These are phyloP conservation scores for Tyto alba DNA, from an alignment of 2,113 vertebrate genomes.

Conservation along the genomic window DNA sequence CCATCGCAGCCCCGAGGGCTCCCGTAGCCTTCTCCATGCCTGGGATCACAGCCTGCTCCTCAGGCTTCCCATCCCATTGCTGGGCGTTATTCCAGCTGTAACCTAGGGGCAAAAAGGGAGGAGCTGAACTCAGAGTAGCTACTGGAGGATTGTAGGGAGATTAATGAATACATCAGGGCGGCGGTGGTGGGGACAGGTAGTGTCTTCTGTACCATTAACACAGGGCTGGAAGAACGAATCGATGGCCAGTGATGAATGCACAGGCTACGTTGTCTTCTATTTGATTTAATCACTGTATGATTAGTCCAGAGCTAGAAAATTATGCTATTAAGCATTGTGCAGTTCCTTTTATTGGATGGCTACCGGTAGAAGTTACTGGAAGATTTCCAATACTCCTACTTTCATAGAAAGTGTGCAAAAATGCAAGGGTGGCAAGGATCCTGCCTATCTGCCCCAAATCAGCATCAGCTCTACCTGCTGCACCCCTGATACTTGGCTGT, in stretches of 20 bases:
- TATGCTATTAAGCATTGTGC: not conserved
- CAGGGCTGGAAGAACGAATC: not conserved
- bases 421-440: not conserved
- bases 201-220: not conserved
- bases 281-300: constrained; percentile 19
- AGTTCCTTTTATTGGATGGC: not conserved
- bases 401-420: not conserved
- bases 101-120: accelerated
- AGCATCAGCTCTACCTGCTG: not conserved
- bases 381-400: not conserved
- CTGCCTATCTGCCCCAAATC: not conserved
- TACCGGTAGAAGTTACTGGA: not conserved
- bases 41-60: not conserved
- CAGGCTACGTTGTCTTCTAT: not conserved
- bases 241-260: not conserved
- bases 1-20: not conserved
- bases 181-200: not conserved
- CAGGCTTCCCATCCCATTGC: not conserved
- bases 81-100: not conserved
- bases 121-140: not conserved
- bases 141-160: not conserved
- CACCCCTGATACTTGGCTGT: not conserved
- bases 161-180: not conserved
- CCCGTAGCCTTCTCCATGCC: not conserved
- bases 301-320: constrained; percentile 1